Evolutionary conservation across 1,140 invertebrate species (phyloP), one percentile per base, ranked within the genome.

Genomic region (Saccostrea echinata): DNA sequence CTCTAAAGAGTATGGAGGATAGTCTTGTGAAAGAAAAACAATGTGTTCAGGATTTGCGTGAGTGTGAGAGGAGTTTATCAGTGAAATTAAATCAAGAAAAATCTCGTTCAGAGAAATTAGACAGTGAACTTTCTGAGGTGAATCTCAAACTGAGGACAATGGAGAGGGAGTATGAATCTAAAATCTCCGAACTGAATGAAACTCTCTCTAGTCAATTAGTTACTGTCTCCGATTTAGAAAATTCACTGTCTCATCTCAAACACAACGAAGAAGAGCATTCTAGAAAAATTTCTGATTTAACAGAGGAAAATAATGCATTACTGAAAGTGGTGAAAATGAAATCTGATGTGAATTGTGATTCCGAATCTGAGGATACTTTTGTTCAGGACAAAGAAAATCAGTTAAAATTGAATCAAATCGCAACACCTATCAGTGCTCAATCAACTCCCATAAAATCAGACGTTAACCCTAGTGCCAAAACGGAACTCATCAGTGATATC

Each of bases 81-180:
- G 51, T n/a, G 51, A 83, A 53, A 52, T 53, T 83, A 83, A 21
- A 51, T 21, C 11, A 24, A 51, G 81, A 83, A 52, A 83, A 51
- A 24, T 52, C 35, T 57, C n/a, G 21, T 33, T n/a, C 55, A 8
- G 83, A 84, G 30, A 55, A 57, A 13, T 18, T 84, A 33, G 53
- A 57, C 12, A 24, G 53, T 27, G 53, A 55, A 30, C 33, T 84
- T 51, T 84, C 83, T 27, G 11, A 33, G 33, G 18, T 27, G 27
- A 55, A 18, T n/a, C 27, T 57, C 0, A 35, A 76, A 76, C 18
- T 76, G 21, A 84, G 85, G 85, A 84, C 84, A 86, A 61, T 88
- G 11, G 84, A 88, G 86, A 89, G 57, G 71, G 88, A 90, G 16
- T 88, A 91, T 88, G 90, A 91, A 87, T 71, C 87, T 51, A 90